Evolutionary conservation across 2,113 vertebrate genomes (phyloP).

Genomic region (Paradisaea rubra): DNA sequence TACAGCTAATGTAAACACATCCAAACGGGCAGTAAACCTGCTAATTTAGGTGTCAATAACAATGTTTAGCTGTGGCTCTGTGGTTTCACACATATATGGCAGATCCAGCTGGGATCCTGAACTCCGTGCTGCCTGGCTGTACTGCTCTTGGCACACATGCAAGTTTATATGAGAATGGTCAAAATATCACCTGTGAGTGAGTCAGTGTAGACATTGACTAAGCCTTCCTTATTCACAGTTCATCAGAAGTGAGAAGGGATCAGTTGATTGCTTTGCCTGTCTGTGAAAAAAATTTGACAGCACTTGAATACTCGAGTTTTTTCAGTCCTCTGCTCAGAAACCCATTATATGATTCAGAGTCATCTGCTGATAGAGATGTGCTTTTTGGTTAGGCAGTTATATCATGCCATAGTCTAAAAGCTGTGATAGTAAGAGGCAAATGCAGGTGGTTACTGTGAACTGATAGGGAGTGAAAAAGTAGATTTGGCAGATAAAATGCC

Average conservation of each 20-base stretch:
- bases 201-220: not conserved
- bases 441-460: not conserved
- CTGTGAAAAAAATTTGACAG: not conserved
- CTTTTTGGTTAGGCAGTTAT: not conserved
- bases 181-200: slow-evolving; percentile 5
- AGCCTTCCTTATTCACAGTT: not conserved
- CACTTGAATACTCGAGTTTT: not conserved
- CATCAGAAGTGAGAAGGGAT: not conserved
- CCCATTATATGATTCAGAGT: not conserved
- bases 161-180: not conserved
- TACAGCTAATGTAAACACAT: not conserved
- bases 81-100: not conserved
- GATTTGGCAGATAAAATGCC: not conserved
- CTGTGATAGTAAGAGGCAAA: not conserved
- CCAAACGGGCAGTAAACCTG: not conserved
- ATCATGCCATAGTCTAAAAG: not conserved
- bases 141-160: not conserved
- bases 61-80: not conserved
- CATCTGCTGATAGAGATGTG: not conserved
- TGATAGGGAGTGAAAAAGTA: not conserved
- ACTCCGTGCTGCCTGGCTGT: not conserved
- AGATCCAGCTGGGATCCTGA: not conserved
- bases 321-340: not conserved
- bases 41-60: not conserved
- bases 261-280: not conserved